Conservation (phyloP, 1,140 invertebrate species). For the Apocrypta bakeri region DNA sequence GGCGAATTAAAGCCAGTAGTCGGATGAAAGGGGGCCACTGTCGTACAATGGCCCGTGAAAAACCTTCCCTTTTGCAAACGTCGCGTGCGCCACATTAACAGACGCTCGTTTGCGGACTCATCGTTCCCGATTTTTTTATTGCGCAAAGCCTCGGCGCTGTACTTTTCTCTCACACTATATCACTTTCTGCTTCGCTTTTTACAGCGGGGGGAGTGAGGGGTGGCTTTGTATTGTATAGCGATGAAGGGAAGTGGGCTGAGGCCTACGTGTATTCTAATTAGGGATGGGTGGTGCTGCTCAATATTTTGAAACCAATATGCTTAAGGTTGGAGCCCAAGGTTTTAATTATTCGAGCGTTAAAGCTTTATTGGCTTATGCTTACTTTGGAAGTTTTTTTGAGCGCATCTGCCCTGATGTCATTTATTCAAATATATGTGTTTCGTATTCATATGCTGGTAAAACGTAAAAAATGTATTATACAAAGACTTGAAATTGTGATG, state of each 20-base stretch:
- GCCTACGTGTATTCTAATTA: conserved; percentile 13
- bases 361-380: background rate
- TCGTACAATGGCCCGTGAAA: conserved; percentile 50
- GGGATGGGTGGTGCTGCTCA: conserved; percentile 20
- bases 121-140: conserved; percentile 21
- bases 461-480: no score
- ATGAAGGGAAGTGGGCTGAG: background rate
- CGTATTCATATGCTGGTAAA: background rate
- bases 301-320: conserved; percentile 36
- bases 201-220: background rate
- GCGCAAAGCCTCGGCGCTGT: background rate
- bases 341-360: conserved; percentile 20
- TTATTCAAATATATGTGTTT: background rate
- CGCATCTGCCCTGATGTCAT: background rate
- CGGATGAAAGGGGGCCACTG: background rate
- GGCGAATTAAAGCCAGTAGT: conserved; percentile 53
- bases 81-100: conserved; percentile 32
- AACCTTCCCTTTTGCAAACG: conserved; percentile 24
- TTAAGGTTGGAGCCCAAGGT: background rate
- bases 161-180: conserved; percentile 6
- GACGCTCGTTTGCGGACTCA: conserved; percentile 46
- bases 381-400: background rate
- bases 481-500: background rate
- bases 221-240: background rate
- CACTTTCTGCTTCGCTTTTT: conserved; percentile 1